phyloP scores from a whole-genome alignment of 2,888 invertebrate genomes.

The Melinaea menophilus region DNA sequence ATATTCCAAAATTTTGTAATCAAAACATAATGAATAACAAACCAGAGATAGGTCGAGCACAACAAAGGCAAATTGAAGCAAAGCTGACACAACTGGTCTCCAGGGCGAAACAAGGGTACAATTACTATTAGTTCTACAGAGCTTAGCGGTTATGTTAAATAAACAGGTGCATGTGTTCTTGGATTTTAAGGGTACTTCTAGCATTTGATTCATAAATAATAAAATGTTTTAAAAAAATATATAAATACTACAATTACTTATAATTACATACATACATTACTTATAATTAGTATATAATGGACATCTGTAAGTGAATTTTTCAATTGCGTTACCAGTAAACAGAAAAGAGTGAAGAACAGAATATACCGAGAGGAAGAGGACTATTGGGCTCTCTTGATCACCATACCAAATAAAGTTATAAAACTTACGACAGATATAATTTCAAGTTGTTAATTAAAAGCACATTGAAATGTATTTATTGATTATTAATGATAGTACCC shows the following conservation, averaged over 20 bases:
- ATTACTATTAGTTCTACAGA: conserved; percentile 20
- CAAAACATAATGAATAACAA: conserved; percentile 24
- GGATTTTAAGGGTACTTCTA: not conserved
- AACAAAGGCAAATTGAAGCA: conserved; percentile 14
- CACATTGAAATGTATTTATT: not conserved
- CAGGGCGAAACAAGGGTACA: conserved; percentile 18
- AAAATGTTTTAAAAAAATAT: no score
- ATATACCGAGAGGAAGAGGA: no score
- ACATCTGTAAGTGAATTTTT: no score
- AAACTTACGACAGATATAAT: no score
- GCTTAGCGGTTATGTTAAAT: conserved; percentile 18
- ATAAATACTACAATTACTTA: no score
- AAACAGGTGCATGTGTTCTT: conserved; percentile 10
- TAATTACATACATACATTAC: no score
- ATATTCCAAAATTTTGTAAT: conserved; percentile 10
- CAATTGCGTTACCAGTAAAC: no score
- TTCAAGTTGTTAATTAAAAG: not conserved
- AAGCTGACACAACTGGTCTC: conserved; percentile 20
- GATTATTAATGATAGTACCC: not conserved
- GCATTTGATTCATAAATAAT: not conserved
- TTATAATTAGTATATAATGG: no score
- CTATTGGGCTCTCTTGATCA: no score
- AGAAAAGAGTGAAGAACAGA: no score
- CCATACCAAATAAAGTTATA: no score
- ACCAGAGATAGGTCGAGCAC: conserved; percentile 13